Evolutionary conservation across 2,888 invertebrate genomes (phyloP).

Genomic region (Mesodorylaimus sp.): DNA sequence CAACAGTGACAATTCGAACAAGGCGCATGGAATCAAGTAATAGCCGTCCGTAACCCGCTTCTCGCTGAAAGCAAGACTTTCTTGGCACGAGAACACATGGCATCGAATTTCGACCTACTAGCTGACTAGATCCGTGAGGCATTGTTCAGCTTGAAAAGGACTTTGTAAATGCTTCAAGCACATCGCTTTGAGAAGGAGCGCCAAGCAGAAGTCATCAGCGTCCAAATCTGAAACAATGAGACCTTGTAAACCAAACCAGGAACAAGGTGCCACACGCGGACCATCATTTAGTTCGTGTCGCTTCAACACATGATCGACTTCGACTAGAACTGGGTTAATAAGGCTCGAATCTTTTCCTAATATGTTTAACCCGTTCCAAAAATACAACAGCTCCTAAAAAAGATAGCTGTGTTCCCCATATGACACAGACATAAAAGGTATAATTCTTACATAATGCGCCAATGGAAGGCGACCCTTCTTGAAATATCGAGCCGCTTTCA

Average conservation of each 20-base stretch:
- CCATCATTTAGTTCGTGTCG: slow-evolving; percentile 1
- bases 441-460: slow-evolving; percentile 46
- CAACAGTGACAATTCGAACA: slow-evolving; percentile 64
- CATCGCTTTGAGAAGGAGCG: slow-evolving; percentile 59
- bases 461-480: slow-evolving; percentile 55
- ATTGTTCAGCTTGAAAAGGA: slow-evolving; percentile 56
- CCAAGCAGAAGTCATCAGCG: slow-evolving; percentile 45
- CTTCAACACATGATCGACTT: slow-evolving; percentile 23
- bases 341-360: slow-evolving; percentile 48
- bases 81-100: too few relatives aligned
- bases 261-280: slow-evolving; percentile 9
- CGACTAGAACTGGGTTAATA: slow-evolving; percentile 31
- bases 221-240: too few relatives aligned
- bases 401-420: not conserved
- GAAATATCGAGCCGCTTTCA: slow-evolving; percentile 58
- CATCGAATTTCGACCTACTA: too few relatives aligned
- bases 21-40: slow-evolving; percentile 64
- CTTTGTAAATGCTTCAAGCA: slow-evolving; percentile 59
- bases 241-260: too few relatives aligned
- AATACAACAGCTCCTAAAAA: slow-evolving; percentile 56
- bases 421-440: not conserved
- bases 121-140: slow-evolving; percentile 45
- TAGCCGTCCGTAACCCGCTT: slow-evolving; percentile 54
- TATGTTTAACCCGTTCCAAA: slow-evolving; percentile 77
- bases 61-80: slow-evolving; percentile 30